phyloP scores from a whole-genome alignment of 2,113 vertebrate species.

The Lampris megalopsis region DNA sequence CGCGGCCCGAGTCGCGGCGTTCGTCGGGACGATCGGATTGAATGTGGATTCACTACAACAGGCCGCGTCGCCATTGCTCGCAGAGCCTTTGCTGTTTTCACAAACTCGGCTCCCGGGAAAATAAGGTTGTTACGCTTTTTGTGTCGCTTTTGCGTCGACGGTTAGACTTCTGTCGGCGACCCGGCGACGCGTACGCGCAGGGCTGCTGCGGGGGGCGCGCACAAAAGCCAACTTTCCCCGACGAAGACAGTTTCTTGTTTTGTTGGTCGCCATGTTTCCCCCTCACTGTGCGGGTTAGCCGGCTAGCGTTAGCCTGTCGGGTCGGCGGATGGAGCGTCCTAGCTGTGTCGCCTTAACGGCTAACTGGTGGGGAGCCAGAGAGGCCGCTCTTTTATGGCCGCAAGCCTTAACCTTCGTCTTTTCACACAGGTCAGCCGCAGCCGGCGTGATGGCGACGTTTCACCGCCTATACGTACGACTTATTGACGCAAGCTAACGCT shows the following conservation, averaged over 20 bases:
- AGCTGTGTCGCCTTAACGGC: constrained; percentile 2
- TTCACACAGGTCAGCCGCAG: too few species aligned
- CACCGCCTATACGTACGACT: too few species aligned
- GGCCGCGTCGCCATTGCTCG: constrained; percentile 78
- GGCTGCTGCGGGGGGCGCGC: fast-evolving
- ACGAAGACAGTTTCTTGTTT: constrained; percentile 70
- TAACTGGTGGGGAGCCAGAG: background rate
- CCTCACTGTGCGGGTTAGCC: constrained; percentile 47
- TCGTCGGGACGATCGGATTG: constrained; percentile 70
- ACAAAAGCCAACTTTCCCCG: constrained; percentile 17
- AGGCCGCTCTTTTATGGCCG: constrained; percentile 4
- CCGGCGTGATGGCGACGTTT: too few species aligned
- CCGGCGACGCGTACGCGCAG: fast-evolving
- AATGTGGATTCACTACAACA: constrained; percentile 76
- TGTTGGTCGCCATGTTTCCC: constrained; percentile 84
- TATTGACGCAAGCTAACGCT: too few species aligned
- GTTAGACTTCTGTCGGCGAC: fast-evolving
- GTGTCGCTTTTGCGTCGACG: too few species aligned
- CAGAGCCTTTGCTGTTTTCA: constrained; percentile 57
- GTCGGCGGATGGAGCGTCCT: constrained; percentile 69
- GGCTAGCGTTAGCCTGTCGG: constrained; percentile 54
- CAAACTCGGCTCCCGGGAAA: constrained; percentile 54
- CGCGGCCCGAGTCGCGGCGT: constrained; percentile 62
- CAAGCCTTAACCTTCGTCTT: too few species aligned
- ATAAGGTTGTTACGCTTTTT: constrained; percentile 59